Conservation (phyloP, 2,113 vertebrate genomes). For the Phalacrocorax brasilianus region DNA sequence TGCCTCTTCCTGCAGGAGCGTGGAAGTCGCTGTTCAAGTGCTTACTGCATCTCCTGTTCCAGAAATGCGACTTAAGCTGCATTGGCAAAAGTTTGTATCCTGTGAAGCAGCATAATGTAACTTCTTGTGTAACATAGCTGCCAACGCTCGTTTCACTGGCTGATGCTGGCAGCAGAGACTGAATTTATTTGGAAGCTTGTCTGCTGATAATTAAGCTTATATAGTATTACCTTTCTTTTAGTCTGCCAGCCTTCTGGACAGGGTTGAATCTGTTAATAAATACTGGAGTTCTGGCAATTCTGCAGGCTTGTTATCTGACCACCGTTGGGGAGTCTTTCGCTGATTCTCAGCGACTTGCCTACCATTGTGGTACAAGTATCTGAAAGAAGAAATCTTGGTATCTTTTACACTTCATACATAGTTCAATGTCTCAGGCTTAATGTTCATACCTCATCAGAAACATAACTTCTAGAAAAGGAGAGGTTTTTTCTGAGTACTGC, state of each 20-base stretch:
- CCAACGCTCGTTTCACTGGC: not conserved
- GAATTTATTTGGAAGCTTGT: not conserved
- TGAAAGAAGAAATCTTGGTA: not conserved
- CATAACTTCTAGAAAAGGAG: not conserved
- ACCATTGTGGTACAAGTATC: not conserved
- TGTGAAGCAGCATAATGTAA: not conserved
- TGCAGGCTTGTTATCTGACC: not conserved
- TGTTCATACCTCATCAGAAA: not conserved
- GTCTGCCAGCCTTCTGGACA: not conserved
- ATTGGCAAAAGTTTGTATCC: not conserved
- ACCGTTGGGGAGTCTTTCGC: not conserved
- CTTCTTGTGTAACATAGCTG: not conserved
- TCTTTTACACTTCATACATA: not conserved
- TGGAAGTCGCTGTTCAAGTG: fast-evolving
- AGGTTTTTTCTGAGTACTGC: not conserved
- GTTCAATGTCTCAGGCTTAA: not conserved
- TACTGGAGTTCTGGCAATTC: not conserved
- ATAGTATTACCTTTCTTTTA: not conserved
- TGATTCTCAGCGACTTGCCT: not conserved
- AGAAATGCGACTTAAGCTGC: not conserved
- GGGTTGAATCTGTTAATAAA: not conserved
- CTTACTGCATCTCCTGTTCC: not conserved
- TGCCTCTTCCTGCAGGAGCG: not conserved
- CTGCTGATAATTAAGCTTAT: not conserved
- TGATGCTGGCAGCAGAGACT: not conserved